Percentiles rank a stretch among this genome's conserved stretches.
Conservation (phyloP, 2,888 invertebrate genomes). For the Lutraria lutraria region DNA sequence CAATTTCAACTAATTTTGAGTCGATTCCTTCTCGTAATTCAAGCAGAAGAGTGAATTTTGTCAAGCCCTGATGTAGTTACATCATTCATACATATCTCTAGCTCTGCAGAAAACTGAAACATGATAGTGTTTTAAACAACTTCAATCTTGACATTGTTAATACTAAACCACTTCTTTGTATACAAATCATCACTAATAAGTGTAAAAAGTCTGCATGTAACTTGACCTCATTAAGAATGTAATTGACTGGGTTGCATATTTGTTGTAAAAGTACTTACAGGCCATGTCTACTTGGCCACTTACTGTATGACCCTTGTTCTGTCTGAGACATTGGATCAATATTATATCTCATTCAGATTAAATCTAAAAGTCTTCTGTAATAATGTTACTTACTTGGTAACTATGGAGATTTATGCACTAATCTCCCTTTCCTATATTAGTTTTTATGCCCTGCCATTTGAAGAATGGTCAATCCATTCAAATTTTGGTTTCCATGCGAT, state of each 20-base stretch:
- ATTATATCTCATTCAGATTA: background rate
- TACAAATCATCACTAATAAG: background rate
- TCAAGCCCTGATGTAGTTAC: too few species aligned
- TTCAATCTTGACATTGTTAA: too few species aligned
- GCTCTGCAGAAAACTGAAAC: too few species aligned
- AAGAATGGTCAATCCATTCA: too few species aligned
- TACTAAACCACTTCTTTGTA: too few species aligned
- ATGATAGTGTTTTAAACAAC: too few species aligned
- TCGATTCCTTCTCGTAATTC: too few species aligned
- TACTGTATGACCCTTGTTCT: constrained; percentile 15
- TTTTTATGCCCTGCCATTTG: background rate
- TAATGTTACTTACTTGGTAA: background rate
- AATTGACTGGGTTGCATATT: background rate
- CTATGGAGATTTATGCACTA: background rate
- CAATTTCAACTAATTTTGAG: too few species aligned
- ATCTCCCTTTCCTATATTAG: background rate
- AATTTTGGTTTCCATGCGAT: too few species aligned
- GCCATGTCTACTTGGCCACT: background rate
- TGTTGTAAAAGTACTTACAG: background rate
- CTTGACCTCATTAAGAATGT: background rate
- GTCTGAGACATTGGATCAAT: background rate
- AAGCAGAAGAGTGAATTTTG: too few species aligned
- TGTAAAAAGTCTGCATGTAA: constrained; percentile 9
- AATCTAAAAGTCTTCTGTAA: background rate
- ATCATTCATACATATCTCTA: too few species aligned